phyloP scores from a whole-genome alignment of 2,888 invertebrate species.

The Hofmannophila pseudospretella region DNA sequence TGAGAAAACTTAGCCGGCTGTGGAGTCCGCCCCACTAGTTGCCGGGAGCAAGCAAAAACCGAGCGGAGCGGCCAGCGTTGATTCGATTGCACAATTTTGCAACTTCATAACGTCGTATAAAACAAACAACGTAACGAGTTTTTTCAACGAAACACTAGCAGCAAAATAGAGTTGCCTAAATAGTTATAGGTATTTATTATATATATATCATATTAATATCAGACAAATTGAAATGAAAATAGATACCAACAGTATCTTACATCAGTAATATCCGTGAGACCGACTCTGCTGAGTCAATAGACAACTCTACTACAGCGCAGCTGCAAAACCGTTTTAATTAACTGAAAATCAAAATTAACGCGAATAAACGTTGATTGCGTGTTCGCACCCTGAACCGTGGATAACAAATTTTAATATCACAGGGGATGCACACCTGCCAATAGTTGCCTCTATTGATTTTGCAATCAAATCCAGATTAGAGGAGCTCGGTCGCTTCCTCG shows the following conservation, averaged over 20 bases:
- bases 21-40: constrained; percentile 36
- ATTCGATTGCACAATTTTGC: constrained; percentile 16
- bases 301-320: neutral
- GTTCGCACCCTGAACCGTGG: constrained; percentile 41
- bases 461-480: constrained; percentile 66
- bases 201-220: too few relatives aligned
- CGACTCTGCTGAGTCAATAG: too few relatives aligned
- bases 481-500: constrained; percentile 36
- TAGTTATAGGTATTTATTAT: too few relatives aligned
- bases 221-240: too few relatives aligned
- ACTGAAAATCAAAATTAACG: constrained; percentile 35
- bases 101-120: constrained; percentile 1
- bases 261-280: too few relatives aligned
- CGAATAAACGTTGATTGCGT: constrained; percentile 47
- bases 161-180: neutral
- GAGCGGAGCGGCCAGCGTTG: constrained; percentile 15
- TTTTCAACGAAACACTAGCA: constrained; percentile 1
- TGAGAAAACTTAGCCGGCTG: constrained; percentile 68
- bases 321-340: constrained; percentile 29
- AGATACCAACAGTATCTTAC: too few relatives aligned
- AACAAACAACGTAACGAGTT: constrained; percentile 3
- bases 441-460: constrained; percentile 68
- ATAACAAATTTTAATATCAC: constrained; percentile 58
- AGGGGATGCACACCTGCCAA: constrained; percentile 48
- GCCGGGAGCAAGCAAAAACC: constrained; percentile 30